Percentiles rank a stretch among this genome's conserved stretches.
These are phyloP conservation scores for Spinibarbus caldwelli DNA, from an alignment of 2,797 vertebrate species.

Conservation along the genomic window DNA sequence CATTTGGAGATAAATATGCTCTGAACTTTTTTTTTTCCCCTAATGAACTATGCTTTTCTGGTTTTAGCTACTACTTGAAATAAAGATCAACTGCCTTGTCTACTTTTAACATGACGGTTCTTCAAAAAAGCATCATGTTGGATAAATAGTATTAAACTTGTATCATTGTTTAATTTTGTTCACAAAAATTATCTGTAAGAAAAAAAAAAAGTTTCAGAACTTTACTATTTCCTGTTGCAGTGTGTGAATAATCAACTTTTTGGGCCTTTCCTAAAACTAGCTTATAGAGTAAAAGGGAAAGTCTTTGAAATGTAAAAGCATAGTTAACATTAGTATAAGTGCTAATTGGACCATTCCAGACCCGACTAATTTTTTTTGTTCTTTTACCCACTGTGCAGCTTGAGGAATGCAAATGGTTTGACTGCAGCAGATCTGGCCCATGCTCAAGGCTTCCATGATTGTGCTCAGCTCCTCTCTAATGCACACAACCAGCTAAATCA, in stretches of 20 bases:
- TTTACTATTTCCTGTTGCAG: slow-evolving; percentile 59
- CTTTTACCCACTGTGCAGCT: slow-evolving; percentile 82
- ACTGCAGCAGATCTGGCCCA: slow-evolving; percentile 94
- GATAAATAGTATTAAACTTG: background rate
- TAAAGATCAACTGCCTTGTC: background rate
- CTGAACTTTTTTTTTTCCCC: background rate
- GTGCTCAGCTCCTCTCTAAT: slow-evolving; percentile 88
- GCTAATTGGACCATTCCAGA: slow-evolving; percentile 39
- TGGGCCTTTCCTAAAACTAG: background rate
- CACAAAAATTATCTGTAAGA: background rate
- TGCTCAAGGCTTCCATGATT: slow-evolving; percentile 91
- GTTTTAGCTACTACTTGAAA: background rate
- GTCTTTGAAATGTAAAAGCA: background rate
- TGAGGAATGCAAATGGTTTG: slow-evolving; percentile 93
- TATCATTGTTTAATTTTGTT: background rate
- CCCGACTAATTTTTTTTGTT: slow-evolving; percentile 69
- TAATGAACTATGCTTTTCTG: background rate
- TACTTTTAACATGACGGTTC: background rate
- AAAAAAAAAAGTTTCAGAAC: background rate
- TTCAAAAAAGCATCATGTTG: background rate
- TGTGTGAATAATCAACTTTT: slow-evolving; percentile 32
- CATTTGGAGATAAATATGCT: slow-evolving; percentile 54
- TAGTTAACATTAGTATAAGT: slow-evolving; percentile 21
- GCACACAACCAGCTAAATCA: slow-evolving; percentile 82
- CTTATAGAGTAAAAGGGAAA: slow-evolving; percentile 33